phyloP scores from a whole-genome alignment of 2,888 invertebrate species.

The Zygothrica quintamaculata region DNA sequence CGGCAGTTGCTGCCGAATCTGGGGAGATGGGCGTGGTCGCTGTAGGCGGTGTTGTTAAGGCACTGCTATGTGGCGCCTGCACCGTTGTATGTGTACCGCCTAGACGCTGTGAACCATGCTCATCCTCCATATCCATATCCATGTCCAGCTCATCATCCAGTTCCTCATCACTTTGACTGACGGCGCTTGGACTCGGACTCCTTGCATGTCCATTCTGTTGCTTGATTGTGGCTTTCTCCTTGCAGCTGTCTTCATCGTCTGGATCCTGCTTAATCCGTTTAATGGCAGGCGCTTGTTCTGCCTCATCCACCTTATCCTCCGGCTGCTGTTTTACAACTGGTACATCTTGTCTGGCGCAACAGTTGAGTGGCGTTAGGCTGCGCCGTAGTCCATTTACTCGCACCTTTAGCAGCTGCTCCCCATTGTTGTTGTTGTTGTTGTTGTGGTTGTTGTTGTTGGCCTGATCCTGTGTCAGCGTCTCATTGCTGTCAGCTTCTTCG shows the following conservation, averaged over 20 bases:
- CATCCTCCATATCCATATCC: constrained; percentile 44
- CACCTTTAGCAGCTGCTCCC: constrained; percentile 30
- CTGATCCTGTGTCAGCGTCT: constrained; percentile 55
- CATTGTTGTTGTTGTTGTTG: constrained; percentile 41
- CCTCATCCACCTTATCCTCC: constrained; percentile 17
- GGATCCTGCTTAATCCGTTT: constrained; percentile 36
- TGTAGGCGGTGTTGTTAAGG: constrained; percentile 71
- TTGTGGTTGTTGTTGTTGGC: constrained; percentile 59
- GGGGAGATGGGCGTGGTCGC: constrained; percentile 80
- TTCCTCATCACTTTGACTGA: constrained; percentile 40
- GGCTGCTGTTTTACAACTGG: constrained; percentile 9
- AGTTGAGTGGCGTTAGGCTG: constrained; percentile 52
- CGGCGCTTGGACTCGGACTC: constrained; percentile 38
- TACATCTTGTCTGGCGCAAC: constrained; percentile 19
- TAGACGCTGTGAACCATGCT: constrained; percentile 24
- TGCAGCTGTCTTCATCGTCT: constrained; percentile 11
- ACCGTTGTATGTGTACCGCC: constrained; percentile 14
- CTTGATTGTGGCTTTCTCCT: constrained; percentile 9
- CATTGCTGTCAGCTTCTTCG: constrained; percentile 54
- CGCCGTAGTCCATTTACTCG: constrained; percentile 53
- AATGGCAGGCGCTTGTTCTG: constrained; percentile 25
- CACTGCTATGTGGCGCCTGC: constrained; percentile 75
- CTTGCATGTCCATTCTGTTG: constrained; percentile 33
- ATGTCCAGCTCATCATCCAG: constrained; percentile 30
- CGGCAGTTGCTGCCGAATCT: constrained; percentile 81